phyloP scores from a whole-genome alignment of 2,888 invertebrate genomes.

The Pristionchus maxplancki region DNA sequence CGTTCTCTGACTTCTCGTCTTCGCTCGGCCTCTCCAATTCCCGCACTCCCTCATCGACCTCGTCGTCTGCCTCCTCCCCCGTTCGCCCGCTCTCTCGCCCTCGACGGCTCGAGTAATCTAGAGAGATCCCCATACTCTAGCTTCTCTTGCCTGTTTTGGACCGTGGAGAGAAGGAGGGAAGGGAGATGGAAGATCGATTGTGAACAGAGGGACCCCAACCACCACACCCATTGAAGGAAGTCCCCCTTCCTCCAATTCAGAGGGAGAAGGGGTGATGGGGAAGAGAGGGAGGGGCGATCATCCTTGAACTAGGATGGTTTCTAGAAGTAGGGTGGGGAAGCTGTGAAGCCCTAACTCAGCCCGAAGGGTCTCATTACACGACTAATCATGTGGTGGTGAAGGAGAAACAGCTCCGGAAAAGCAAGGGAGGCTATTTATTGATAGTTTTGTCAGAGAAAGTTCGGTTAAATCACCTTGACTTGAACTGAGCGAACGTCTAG shows the following conservation, averaged over 20 bases:
- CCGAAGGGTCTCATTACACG: too few species aligned
- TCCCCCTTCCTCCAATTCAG: neutral
- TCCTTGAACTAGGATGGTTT: neutral
- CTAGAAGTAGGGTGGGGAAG: too few species aligned
- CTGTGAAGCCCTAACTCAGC: too few species aligned
- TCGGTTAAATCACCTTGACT: too few species aligned
- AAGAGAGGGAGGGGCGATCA: neutral
- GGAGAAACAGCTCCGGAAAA: too few species aligned
- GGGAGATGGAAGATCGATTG: slow-evolving; percentile 27
- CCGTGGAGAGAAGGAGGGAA: neutral
- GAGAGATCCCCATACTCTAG: slow-evolving; percentile 1
- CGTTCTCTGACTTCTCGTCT: neutral
- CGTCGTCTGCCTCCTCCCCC: neutral
- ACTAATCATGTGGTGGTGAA: too few species aligned
- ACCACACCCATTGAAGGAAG: neutral
- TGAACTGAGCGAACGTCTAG: too few species aligned
- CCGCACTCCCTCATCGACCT: neutral
- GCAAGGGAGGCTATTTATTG: too few species aligned
- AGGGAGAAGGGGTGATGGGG: neutral
- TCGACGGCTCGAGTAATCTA: slow-evolving; percentile 22
- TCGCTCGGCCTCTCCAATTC: neutral
- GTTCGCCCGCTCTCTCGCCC: neutral
- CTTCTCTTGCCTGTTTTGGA: slow-evolving; percentile 11
- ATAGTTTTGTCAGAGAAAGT: too few species aligned
- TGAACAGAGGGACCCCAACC: neutral